Conservation (phyloP, 2,797 vertebrate genomes). For the Lagodon rhomboides region DNA sequence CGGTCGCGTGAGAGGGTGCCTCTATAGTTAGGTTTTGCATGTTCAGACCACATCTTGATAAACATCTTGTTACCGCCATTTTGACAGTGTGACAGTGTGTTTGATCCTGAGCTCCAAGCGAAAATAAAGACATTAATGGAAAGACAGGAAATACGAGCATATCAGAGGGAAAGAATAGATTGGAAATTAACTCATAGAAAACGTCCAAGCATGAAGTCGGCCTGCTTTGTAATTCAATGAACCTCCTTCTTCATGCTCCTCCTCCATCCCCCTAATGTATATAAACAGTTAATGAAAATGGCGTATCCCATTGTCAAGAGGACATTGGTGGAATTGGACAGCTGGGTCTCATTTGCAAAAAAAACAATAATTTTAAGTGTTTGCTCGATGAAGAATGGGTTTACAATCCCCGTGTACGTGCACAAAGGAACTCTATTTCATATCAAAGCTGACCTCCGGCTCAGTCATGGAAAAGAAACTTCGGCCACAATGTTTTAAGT, state of each 20-base stretch:
- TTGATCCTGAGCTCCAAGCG: background rate
- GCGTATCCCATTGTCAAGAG: conserved; percentile 2
- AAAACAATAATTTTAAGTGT: conserved; percentile 24
- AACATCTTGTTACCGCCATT: background rate
- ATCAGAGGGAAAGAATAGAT: background rate
- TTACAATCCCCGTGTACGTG: background rate
- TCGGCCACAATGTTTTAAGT: background rate
- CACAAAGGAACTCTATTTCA: background rate
- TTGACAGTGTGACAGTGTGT: background rate
- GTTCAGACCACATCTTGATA: background rate
- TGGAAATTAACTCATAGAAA: background rate
- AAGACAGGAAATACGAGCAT: background rate
- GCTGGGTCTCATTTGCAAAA: conserved; percentile 50
- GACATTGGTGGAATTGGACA: conserved; percentile 44
- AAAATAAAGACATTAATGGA: background rate
- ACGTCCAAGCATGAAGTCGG: conserved; percentile 5
- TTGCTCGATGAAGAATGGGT: conserved; percentile 21
- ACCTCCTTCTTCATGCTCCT: conserved; percentile 16
- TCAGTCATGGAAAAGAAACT: background rate
- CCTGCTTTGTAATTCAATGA: conserved; percentile 31
- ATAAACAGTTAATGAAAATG: conserved; percentile 44
- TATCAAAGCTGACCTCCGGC: background rate
- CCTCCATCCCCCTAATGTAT: background rate
- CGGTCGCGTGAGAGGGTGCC: conserved; percentile 1
- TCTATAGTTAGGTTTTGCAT: conserved; percentile 14